Base-by-base conservation (phyloP, 2,113 vertebrate species). In the Antigone vipio region DNA sequence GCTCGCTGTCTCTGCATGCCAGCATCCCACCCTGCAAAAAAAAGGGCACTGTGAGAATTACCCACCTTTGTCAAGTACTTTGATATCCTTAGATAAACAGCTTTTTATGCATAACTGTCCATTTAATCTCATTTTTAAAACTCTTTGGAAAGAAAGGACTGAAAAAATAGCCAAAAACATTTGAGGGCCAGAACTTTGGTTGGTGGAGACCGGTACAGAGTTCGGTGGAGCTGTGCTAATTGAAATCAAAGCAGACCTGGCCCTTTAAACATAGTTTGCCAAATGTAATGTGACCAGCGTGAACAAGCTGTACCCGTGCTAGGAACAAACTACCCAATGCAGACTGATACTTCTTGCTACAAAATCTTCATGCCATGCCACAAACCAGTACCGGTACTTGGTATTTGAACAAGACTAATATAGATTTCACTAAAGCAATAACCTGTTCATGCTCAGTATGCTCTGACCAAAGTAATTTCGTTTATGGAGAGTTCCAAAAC, bases 31-130 rank as follows among this genome's bases (percentile, higher is more conserved):
- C 92, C 92, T 49, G 80, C 52, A 56, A 87, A 88, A 60, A 60
- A 53, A 53, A 76, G 87, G 89, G 92, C 81, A 89, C 89, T 21
- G 75, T 62, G 95, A 95, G 74, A 97, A 94, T 95, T 95, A 76
- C 63, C 69, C 94, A 95, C 78, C 78, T 95, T 92, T 91, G 86
- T 95, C 89, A 74, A 95, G 91, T 34, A 62, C 42, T 95, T 73
- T 35, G 94, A 95, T 95, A 96, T 21, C 78, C 91, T 89, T 21
- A 89, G 95, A 96, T 92, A 97, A 95, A 94, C 63, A 85, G 87
- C 81, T 94, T 92, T 93, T 82, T 85, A 56, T 58, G 71, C 8
- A 7, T 59, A 88, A 82, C 77, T 94, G 93, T 59, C 89, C 91
- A 49, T 63, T 93, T 96, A 94, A 95, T 27, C 66, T 89, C 40